Percentiles rank a stretch among this genome's conserved stretches.
Conservation (phyloP, 2,888 invertebrate species). For the Encarsia formosa region DNA sequence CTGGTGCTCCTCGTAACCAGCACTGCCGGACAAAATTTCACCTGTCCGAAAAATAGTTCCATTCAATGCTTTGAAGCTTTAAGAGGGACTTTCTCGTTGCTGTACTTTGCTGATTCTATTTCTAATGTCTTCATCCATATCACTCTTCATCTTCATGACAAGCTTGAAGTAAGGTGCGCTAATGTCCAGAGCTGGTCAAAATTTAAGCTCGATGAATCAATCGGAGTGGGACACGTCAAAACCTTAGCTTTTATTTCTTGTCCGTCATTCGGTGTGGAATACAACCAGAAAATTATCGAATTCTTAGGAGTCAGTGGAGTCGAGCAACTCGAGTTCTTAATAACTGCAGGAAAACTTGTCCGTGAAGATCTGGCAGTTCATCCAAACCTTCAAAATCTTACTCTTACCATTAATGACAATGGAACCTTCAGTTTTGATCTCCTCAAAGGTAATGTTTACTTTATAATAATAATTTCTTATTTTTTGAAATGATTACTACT, state of each 20-base stretch:
- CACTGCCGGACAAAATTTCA: not conserved
- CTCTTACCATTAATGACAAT: conserved; percentile 50
- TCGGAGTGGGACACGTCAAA: conserved; percentile 6
- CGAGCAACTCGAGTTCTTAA: conserved; percentile 6
- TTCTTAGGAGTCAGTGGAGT: conserved; percentile 11
- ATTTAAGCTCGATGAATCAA: conserved; percentile 13
- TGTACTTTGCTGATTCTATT: conserved; percentile 8
- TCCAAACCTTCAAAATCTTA: conserved; percentile 9
- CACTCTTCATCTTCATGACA: conserved; percentile 13
- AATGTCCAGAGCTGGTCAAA: conserved; percentile 18
- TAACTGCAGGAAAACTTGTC: conserved; percentile 4
- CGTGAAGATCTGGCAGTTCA: conserved; percentile 14
- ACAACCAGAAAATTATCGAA: conserved; percentile 7
- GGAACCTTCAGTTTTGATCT: conserved; percentile 59
- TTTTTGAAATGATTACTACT: no score
- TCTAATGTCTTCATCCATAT: conserved; percentile 7
- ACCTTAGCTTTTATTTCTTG: conserved; percentile 16
- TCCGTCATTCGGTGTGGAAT: conserved; percentile 6
- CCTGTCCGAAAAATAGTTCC: conserved; percentile 19
- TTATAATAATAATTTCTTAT: no score
- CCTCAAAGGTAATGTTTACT: conserved; percentile 50
- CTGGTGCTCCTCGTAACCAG: not conserved
- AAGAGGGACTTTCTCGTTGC: conserved; percentile 11
- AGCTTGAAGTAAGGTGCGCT: conserved; percentile 15
- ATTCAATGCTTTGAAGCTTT: conserved; percentile 21